phyloP scores from a whole-genome alignment of 1,140 invertebrate genomes.

The Bombus balteatus region DNA sequence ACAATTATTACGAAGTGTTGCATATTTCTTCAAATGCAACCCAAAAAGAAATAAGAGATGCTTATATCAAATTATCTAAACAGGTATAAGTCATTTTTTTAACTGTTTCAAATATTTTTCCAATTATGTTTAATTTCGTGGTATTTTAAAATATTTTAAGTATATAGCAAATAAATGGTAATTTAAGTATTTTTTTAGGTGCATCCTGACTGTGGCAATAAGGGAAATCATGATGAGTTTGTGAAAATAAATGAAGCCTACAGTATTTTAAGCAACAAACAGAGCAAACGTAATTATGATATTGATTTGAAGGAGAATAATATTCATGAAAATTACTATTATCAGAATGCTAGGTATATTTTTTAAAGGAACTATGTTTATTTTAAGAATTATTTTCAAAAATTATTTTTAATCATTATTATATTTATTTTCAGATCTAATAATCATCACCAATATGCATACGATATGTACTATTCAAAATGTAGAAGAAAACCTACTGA shows the following conservation, averaged over 20 bases:
- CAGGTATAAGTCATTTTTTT: conserved; percentile 63
- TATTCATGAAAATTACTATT: background rate
- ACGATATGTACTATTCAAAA: background rate
- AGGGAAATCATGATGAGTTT: conserved; percentile 80
- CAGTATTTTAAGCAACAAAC: conserved; percentile 78
- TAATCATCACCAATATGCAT: background rate
- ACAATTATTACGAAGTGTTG: conserved; percentile 72
- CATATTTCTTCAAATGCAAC: conserved; percentile 64
- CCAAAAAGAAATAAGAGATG: conserved; percentile 73
- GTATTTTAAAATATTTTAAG: conserved; percentile 3
- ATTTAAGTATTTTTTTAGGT: conserved; percentile 67
- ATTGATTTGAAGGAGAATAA: conserved; percentile 45
- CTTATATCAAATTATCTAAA: conserved; percentile 77
- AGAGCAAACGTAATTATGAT: conserved; percentile 63
- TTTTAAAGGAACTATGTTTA: background rate
- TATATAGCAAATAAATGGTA: background rate
- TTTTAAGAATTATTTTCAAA: conserved; percentile 7
- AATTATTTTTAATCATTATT: background rate
- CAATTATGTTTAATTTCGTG: background rate
- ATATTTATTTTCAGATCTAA: conserved; percentile 33
- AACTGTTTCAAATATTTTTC: background rate
- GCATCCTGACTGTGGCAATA: conserved; percentile 81
- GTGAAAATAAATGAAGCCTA: conserved; percentile 83
- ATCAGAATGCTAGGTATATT: background rate
- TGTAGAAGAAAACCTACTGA: background rate